Evolutionary conservation across 2,888 invertebrate species (phyloP).

Genomic region (Eristalinus sepulchralis): DNA sequence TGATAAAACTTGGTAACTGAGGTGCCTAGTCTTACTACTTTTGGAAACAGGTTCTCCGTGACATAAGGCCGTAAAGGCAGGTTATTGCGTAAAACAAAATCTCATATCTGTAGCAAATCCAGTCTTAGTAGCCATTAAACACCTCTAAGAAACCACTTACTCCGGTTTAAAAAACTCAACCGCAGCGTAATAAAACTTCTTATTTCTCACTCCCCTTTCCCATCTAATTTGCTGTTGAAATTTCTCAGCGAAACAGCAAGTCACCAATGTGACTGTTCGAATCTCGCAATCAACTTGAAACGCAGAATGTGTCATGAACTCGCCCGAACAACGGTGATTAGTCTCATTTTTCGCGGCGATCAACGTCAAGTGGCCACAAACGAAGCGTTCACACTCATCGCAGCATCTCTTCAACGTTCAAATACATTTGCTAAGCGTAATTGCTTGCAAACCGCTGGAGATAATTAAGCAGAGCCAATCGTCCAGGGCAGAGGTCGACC

Average conservation of each 20-base stretch:
- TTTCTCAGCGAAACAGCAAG: neutral
- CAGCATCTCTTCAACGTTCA: neutral
- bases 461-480: constrained; percentile 7
- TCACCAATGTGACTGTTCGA: neutral
- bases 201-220: neutral
- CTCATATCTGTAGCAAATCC: too few species aligned
- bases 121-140: too few species aligned
- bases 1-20: too few species aligned
- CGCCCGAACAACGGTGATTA: neutral
- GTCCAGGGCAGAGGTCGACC: neutral
- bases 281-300: neutral
- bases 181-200: neutral
- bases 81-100: too few species aligned
- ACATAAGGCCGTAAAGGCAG: too few species aligned
- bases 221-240: neutral
- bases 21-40: too few species aligned
- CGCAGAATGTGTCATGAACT: neutral
- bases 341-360: neutral
- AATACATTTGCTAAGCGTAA: neutral
- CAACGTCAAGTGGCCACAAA: neutral
- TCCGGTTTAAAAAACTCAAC: neutral
- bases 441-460: neutral
- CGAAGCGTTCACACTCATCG: neutral
- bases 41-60: too few species aligned
- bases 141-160: too few species aligned